Percentiles rank a stretch among this genome's conserved stretches.
Conservation (phyloP, 2,888 invertebrate species). For the Drosophila diplacantha region DNA sequence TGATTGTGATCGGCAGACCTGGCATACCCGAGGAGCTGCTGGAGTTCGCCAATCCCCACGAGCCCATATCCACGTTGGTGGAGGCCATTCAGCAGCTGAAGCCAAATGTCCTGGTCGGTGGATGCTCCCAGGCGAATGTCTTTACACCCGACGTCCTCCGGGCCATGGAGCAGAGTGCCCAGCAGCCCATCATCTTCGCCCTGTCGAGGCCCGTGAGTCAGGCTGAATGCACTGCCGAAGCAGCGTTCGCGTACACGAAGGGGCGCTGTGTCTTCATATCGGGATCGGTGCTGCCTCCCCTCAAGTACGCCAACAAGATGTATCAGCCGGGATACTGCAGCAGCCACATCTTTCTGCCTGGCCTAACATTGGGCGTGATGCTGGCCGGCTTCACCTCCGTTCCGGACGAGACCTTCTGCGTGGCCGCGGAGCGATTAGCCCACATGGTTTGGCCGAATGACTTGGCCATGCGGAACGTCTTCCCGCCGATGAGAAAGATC, state of each 20-base stretch:
- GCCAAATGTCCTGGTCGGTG: slow-evolving; percentile 61
- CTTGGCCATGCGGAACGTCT: slow-evolving; percentile 47
- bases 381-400: slow-evolving; percentile 50
- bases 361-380: slow-evolving; percentile 48
- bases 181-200: slow-evolving; percentile 50
- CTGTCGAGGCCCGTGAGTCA: slow-evolving; percentile 32
- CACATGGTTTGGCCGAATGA: slow-evolving; percentile 58
- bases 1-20: slow-evolving; percentile 41
- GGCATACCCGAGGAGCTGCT: slow-evolving; percentile 31
- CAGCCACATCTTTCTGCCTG: slow-evolving; percentile 37
- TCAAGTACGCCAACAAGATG: slow-evolving; percentile 60
- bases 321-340: slow-evolving; percentile 52
- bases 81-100: slow-evolving; percentile 39
- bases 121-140: neutral
- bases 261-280: slow-evolving; percentile 54
- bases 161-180: slow-evolving; percentile 54
- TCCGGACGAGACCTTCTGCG: slow-evolving; percentile 56
- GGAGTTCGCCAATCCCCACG: slow-evolving; percentile 29
- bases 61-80: slow-evolving; percentile 22
- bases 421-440: slow-evolving; percentile 51
- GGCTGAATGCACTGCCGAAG: slow-evolving; percentile 49
- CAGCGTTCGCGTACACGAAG: slow-evolving; percentile 58
- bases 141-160: slow-evolving; percentile 49
- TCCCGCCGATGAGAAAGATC: slow-evolving; percentile 51
- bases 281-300: slow-evolving; percentile 13